Evolutionary conservation across 2,797 vertebrate genomes (phyloP).

Genomic region (Aldrovandia affinis): DNA sequence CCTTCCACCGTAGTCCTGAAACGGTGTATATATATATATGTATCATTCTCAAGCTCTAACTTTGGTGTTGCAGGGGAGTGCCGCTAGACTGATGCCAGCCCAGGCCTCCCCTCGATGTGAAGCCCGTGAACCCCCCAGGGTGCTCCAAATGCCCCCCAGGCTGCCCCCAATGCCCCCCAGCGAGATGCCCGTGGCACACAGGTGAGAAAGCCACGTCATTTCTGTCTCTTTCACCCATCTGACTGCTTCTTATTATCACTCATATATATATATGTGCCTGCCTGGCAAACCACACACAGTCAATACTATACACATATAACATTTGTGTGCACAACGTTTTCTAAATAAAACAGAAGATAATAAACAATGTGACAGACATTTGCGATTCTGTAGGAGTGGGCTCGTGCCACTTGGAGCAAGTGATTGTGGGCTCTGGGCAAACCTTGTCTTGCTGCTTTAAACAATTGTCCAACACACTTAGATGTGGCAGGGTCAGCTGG

Average conservation of each 20-base stretch:
- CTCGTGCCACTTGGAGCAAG: neutral
- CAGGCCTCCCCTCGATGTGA: neutral
- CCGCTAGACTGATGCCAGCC: constrained; percentile 23
- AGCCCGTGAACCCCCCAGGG: neutral
- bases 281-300: neutral
- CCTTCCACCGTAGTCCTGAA: neutral
- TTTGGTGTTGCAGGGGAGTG: constrained; percentile 53
- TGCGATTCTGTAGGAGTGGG: neutral
- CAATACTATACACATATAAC: neutral
- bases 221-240: too few species aligned
- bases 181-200: constrained; percentile 28
- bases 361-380: neutral
- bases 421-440: neutral
- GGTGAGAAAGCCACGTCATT: constrained; percentile 47
- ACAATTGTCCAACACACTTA: neutral
- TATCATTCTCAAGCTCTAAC: constrained; percentile 36
- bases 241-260: neutral
- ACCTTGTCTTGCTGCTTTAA: neutral
- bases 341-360: too few species aligned
- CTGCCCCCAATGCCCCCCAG: neutral
- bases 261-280: neutral
- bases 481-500: neutral
- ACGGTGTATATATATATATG: neutral
- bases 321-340: too few species aligned
- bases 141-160: too few species aligned